phyloP scores from a whole-genome alignment of 2,888 invertebrate species.

The Caenorhabditis sp. region DNA sequence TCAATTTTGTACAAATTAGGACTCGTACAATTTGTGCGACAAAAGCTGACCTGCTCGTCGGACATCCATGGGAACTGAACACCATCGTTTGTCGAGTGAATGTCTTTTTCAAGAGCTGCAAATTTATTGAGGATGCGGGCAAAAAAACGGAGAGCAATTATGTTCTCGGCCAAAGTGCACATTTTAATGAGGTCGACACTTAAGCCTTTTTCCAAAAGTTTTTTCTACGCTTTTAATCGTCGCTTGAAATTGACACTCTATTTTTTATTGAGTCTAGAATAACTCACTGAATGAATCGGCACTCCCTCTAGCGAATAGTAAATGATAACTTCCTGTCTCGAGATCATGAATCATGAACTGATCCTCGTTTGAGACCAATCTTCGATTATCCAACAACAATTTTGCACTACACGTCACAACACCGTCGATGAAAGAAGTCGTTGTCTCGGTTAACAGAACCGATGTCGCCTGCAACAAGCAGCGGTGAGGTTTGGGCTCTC shows the following conservation, averaged over 20 bases:
- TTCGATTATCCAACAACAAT: constrained; percentile 41
- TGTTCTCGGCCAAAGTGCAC: too few species aligned
- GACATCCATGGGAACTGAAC: constrained; percentile 56
- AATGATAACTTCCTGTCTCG: constrained; percentile 42
- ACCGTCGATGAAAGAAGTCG: constrained; percentile 48
- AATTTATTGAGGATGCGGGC: too few species aligned
- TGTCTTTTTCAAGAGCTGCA: constrained; percentile 57
- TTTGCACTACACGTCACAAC: constrained; percentile 45
- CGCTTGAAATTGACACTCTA: too few species aligned
- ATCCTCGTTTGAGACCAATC: constrained; percentile 30
- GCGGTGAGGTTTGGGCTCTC: too few species aligned
- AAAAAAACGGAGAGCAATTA: not conserved
- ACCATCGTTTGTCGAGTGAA: constrained; percentile 57
- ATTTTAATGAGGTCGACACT: not conserved
- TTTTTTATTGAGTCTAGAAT: too few species aligned
- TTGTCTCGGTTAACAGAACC: constrained; percentile 37
- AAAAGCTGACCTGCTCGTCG: constrained; percentile 45
- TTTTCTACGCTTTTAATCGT: not conserved
- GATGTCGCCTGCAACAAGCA: constrained; percentile 47
- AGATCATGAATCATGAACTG: constrained; percentile 58
- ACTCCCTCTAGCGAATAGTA: constrained; percentile 55
- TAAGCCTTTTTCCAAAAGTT: too few species aligned
- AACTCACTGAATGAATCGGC: constrained; percentile 54
- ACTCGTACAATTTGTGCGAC: constrained; percentile 44
- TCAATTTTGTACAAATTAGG: constrained; percentile 34